Evolutionary conservation across 2,888 invertebrate genomes (phyloP).

Genomic region (Heliconius aoede): DNA sequence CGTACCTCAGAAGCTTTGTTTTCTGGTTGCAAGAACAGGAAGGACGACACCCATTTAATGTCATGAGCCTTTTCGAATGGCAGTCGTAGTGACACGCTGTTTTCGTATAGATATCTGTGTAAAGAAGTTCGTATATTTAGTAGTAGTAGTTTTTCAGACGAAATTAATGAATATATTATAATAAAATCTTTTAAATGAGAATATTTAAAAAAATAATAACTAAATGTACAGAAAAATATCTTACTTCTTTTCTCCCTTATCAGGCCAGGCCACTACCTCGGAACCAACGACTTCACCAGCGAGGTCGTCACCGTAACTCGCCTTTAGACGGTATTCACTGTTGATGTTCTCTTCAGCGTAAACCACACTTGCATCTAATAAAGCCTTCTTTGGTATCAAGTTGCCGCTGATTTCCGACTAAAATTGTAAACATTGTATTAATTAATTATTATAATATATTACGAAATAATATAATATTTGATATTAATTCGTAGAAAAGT

Average conservation of each 20-base stretch:
- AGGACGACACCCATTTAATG: constrained; percentile 74
- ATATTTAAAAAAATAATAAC: not conserved
- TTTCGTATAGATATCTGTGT: constrained; percentile 74
- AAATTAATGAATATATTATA: too few relatives aligned
- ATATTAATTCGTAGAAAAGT: too few relatives aligned
- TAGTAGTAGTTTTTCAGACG: too few relatives aligned
- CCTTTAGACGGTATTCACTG: constrained; percentile 69
- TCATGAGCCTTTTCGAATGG: constrained; percentile 84
- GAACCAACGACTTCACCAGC: constrained; percentile 72
- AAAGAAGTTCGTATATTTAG: too few relatives aligned
- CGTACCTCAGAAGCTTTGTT: constrained; percentile 71
- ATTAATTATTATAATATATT: too few relatives aligned
- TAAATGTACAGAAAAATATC: constrained; percentile 44
- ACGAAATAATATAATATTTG: too few relatives aligned
- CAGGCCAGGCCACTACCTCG: constrained; percentile 59
- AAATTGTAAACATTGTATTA: constrained; percentile 14
- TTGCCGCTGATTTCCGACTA: constrained; percentile 69
- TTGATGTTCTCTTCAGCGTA: constrained; percentile 60
- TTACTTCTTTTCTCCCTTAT: constrained; percentile 71
- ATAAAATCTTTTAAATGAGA: too few relatives aligned
- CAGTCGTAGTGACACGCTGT: constrained; percentile 75
- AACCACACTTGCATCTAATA: constrained; percentile 55
- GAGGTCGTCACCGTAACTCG: constrained; percentile 74
- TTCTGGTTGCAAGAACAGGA: constrained; percentile 66
- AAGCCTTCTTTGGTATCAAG: constrained; percentile 63